phyloP scores from a whole-genome alignment of 1,140 invertebrate species.

The Calosoma granatense region DNA sequence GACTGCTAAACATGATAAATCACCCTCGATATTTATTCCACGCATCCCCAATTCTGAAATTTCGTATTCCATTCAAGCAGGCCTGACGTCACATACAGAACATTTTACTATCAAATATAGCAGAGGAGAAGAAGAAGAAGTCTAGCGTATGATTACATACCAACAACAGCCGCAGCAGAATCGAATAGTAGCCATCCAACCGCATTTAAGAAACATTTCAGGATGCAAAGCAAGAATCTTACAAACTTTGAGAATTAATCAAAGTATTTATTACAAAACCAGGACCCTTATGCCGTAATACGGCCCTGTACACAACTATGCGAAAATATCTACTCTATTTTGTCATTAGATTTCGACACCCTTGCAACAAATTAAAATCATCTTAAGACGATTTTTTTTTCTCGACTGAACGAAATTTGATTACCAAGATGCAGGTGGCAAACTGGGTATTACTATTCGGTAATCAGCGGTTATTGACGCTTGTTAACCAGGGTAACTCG shows the following conservation, averaged over 20 bases:
- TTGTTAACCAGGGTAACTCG: no score
- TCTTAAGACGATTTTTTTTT: no score
- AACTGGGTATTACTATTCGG: neutral
- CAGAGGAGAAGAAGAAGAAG: neutral
- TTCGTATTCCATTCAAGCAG: neutral
- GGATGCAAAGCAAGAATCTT: no score
- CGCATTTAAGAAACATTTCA: no score
- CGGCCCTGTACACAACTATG: no score
- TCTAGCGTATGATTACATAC: neutral
- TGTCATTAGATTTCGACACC: neutral
- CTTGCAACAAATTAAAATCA: neutral
- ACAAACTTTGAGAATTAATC: no score
- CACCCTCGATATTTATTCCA: neutral
- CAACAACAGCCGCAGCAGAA: neutral
- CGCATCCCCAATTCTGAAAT: neutral
- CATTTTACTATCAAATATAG: conserved; percentile 5
- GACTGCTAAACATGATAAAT: neutral
- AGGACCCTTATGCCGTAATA: no score
- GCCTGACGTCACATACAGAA: neutral
- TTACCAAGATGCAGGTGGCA: neutral
- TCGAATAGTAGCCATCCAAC: no score
- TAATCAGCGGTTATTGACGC: neutral
- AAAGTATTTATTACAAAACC: no score
- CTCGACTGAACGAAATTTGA: neutral
- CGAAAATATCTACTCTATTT: no score